Evolutionary conservation across 2,797 vertebrate genomes (phyloP).

Genomic region (Spinus pinus): DNA sequence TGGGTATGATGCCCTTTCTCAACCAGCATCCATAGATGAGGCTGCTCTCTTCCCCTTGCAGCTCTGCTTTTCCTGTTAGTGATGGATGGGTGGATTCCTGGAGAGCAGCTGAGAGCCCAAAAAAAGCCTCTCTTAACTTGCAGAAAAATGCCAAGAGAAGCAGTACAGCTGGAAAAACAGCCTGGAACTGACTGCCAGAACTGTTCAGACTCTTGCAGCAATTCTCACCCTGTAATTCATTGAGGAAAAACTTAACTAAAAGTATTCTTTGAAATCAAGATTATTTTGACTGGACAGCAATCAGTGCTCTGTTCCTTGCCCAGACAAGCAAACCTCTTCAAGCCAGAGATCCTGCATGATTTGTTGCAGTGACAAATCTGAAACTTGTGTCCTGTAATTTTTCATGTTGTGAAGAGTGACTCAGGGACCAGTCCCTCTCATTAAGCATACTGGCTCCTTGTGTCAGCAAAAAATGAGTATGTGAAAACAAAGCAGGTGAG

Average conservation of each 20-base stretch:
- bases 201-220: background rate
- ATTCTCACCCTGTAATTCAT: conserved; percentile 5
- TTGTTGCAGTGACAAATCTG: background rate
- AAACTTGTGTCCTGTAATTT: background rate
- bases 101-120: background rate
- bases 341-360: background rate
- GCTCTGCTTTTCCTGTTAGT: background rate
- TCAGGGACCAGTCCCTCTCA: background rate
- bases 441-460: background rate
- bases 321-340: background rate
- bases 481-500: background rate
- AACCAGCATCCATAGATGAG: background rate
- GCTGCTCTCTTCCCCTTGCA: background rate
- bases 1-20: background rate
- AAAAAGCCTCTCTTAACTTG: background rate
- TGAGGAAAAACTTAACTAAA: conserved; percentile 17
- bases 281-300: conserved; percentile 42
- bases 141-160: background rate
- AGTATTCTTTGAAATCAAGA: conserved; percentile 31
- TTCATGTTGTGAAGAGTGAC: background rate
- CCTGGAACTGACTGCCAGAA: background rate
- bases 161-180: conserved; percentile 26
- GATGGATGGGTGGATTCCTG: background rate
- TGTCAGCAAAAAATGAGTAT: background rate
- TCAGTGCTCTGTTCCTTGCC: background rate